phyloP scores from a whole-genome alignment of 2,797 vertebrate genomes.

The Psittacula echo region DNA sequence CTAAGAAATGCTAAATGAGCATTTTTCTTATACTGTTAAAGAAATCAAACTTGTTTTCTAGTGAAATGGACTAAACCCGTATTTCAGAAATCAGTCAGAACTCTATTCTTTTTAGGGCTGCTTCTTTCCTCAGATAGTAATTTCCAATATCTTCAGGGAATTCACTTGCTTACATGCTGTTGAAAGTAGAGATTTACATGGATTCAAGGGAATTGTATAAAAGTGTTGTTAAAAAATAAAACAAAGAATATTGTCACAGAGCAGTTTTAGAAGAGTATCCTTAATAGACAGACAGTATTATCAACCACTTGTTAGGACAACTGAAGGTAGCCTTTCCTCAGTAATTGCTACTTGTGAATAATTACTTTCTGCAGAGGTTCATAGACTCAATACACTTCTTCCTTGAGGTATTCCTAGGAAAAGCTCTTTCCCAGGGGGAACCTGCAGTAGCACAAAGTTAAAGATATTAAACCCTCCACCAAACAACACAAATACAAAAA shows the following conservation, averaged over 20 bases:
- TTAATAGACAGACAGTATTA: not conserved
- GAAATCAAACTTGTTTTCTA: not conserved
- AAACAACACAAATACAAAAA: not conserved
- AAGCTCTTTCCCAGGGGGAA: not conserved
- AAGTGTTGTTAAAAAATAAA: not conserved
- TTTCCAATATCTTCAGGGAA: not conserved
- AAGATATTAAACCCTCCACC: not conserved
- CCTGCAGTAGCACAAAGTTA: not conserved
- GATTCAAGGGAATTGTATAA: not conserved
- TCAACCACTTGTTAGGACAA: not conserved
- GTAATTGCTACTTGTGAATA: not conserved
- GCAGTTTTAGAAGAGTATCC: not conserved
- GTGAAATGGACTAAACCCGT: not conserved
- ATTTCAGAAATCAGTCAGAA: not conserved
- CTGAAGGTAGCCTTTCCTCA: not conserved
- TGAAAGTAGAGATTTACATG: not conserved
- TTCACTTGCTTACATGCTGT: not conserved
- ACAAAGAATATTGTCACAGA: not conserved
- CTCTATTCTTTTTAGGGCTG: not conserved
- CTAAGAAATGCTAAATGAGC: not conserved
- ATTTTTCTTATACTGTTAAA: not conserved
- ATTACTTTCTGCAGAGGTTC: not conserved
- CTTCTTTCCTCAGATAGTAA: not conserved
- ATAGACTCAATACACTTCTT: not conserved
- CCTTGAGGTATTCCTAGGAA: slow-evolving; percentile 1